These are phyloP conservation scores for Petaurus breviceps DNA, from an alignment of 2,113 vertebrate species.

Conservation along the genomic window DNA sequence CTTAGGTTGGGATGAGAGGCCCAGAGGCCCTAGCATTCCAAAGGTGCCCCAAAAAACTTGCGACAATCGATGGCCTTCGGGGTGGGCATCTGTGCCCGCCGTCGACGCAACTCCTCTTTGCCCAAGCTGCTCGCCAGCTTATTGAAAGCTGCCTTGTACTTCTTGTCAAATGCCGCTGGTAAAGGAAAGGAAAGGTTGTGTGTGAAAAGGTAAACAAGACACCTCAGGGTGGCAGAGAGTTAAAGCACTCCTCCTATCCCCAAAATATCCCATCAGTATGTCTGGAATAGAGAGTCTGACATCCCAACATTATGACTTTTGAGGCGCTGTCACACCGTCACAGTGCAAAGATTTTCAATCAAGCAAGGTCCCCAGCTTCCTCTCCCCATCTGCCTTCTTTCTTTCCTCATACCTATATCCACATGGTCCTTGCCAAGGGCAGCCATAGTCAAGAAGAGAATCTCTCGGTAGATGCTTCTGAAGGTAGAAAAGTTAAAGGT, in stretches of 20 bases:
- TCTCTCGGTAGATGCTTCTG: constrained; percentile 94
- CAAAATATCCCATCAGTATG: background rate
- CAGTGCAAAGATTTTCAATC: background rate
- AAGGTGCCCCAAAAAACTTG: constrained; percentile 89
- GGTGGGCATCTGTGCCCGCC: constrained; percentile 88
- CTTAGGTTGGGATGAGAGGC: constrained; percentile 14
- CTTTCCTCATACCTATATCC: constrained; percentile 82
- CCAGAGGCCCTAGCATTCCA: constrained; percentile 86
- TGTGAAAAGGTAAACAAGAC: background rate
- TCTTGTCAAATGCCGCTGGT: constrained; percentile 92
- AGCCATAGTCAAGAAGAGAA: constrained; percentile 94
- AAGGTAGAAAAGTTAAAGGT: background rate
- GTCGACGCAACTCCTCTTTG: constrained; percentile 87
- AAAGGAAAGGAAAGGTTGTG: background rate
- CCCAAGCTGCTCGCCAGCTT: constrained; percentile 88
- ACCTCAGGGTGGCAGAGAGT: background rate
- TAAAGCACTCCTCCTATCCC: background rate
- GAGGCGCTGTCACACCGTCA: background rate
- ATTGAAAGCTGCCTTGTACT: constrained; percentile 89
- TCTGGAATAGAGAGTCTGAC: background rate
- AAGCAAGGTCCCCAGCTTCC: background rate
- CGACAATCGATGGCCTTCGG: constrained; percentile 93
- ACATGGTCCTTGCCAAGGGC: constrained; percentile 93
- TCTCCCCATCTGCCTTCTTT: background rate
- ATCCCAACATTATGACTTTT: background rate